Evolutionary conservation across 2,113 vertebrate species (phyloP), one percentile per base, ranked within the genome.

Genomic region (Sinocyclocheilus maitianheensis): DNA sequence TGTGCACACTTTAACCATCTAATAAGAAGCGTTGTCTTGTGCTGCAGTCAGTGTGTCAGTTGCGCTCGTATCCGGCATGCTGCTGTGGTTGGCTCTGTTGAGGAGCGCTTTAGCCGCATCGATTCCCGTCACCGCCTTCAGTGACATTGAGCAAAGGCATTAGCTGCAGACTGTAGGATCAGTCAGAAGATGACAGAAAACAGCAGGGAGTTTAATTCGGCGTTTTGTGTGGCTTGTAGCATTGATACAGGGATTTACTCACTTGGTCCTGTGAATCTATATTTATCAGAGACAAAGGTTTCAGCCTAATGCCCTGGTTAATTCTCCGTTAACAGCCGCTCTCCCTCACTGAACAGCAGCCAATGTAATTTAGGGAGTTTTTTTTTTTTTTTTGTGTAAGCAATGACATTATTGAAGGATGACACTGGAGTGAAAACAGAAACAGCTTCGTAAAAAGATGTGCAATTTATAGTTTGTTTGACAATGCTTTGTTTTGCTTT

Each of bases 241-340:
- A 43, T 30, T 85, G 51, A 86, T 83, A 63, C 63, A 8, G 20
- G 72, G 37, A 63, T 82, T 88, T 85, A 34, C 46, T 82, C 69
- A 81, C 71, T 75, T 51, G 53, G 69, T 81, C 67, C 77, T 85
- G 72, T 60, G 53, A 60, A 53, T 85, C 72, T 48, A 77, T 77
- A 88, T 85, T 83, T 72, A 85, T n/a, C 51, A 72, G 24, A 72
- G 51, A 26, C 79, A 85, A 77, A 71, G 74, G 37, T 81, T 82
- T 78, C 82, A 83, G 51, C 72, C 37, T 85, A 26, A 82, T 78
- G 71, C 63, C 74, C 82, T 22, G 40, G 53, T 58, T 88, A 69
- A 71, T 83, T 24, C 53, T 88, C 22, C 5, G 14, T 78, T 83
- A 40, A 82, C 77, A 67, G 12, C 78, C 12, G 18, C 24, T 3